Evolutionary conservation across 2,113 vertebrate species (phyloP), one percentile per base, ranked within the genome.

Genomic region (Oreochromis spilurus): DNA sequence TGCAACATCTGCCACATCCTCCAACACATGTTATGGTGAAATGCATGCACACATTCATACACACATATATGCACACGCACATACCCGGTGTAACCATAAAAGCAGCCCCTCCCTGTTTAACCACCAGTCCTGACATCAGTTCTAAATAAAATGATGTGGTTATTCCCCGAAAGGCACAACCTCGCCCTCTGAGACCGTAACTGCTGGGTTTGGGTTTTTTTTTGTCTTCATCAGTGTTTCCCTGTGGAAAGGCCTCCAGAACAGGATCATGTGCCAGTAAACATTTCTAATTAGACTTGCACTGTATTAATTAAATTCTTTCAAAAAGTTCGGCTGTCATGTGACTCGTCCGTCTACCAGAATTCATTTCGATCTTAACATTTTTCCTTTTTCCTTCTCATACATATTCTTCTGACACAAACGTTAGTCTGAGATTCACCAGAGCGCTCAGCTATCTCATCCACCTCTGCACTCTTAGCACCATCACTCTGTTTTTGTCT

Each of bases 1-100:
- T 88, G 83, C 84, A 93, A 93, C 94, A 95, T 94, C 95, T 94
- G 94, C 91, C 89, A 88, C 81, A 90, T 85, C 94, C 93, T 89
- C 87, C 93, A 91, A 90, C 93, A 90, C 83, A 92, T 90, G 88
- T 86, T 85, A 84, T 88, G 87, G 85, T 82, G 87, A 88, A 88
- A 84, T 85, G 38, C 55, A 91, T 52, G 58, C 87, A 34, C 89
- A 75, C 77, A 81, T 43, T 26, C 81, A 43, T 52, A 83, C 43
- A 86, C 77, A 85, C 62, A 72, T 36, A 87, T 48, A 65, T 65
- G 83, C n/a, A 65, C 54, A 85, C 4, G 57, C 52, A 54, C 21
- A 19, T 38, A 82, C 55, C 55, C 91, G 58, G 70, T 79, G 77
- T 79, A 84, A 89, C 77, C 82, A 55, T 72, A 43, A 77, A 45